phyloP scores from a whole-genome alignment of 2,888 invertebrate species.

The Acleris emargana region DNA sequence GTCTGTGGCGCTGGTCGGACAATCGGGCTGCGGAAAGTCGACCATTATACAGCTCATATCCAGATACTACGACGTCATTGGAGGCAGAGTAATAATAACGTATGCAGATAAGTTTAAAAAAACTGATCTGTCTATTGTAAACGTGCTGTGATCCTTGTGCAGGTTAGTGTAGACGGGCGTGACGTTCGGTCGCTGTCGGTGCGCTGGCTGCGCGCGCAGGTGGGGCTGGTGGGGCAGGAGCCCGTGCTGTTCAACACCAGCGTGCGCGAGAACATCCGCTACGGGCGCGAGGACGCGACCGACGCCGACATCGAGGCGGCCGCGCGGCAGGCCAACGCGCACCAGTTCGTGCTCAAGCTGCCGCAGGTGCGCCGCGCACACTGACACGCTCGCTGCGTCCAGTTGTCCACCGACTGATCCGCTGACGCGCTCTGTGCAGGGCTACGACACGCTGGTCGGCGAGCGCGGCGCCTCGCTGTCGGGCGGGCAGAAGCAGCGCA shows the following conservation, averaged over 20 bases:
- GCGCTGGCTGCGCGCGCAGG: constrained; percentile 87
- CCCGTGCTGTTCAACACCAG: constrained; percentile 90
- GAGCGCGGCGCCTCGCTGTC: constrained; percentile 92
- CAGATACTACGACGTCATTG: constrained; percentile 81
- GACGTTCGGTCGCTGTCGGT: constrained; percentile 87
- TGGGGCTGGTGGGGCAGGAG: constrained; percentile 93
- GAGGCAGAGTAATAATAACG: constrained; percentile 46
- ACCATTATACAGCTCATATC: constrained; percentile 90
- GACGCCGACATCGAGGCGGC: constrained; percentile 85
- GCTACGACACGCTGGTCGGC: constrained; percentile 92
- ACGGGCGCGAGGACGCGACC: constrained; percentile 85
- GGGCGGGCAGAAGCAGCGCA: constrained; percentile 95
- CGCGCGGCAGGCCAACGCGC: constrained; percentile 87
- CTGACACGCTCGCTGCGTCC: background rate
- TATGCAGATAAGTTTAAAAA: too few relatives aligned
- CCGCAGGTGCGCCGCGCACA: constrained; percentile 69
- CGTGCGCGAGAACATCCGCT: constrained; percentile 90
- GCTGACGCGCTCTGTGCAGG: constrained; percentile 59
- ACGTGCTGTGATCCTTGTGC: background rate
- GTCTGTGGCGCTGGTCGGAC: constrained; percentile 89
- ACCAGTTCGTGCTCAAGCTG: constrained; percentile 85
- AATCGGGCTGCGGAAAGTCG: constrained; percentile 90
- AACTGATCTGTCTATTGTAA: too few relatives aligned
- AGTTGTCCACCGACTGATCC: background rate
- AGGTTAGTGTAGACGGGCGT: constrained; percentile 70